Conservation (phyloP, 2,888 invertebrate genomes). For the Ypsolopha sequella region DNA sequence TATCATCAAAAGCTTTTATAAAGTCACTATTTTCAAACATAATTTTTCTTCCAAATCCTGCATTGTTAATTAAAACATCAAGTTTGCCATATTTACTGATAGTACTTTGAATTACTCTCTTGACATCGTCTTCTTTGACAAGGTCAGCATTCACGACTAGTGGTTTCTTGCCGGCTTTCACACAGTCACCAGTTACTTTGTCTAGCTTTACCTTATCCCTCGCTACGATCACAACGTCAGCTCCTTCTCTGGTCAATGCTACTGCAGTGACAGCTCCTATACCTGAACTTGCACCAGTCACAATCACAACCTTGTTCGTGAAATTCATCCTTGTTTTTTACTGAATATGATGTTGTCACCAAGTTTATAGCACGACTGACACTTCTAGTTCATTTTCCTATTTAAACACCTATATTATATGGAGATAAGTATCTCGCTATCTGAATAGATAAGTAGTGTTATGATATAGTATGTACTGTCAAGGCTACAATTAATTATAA, state of each 20-base stretch:
- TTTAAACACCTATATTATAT: too few relatives aligned
- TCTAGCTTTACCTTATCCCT: constrained; percentile 31
- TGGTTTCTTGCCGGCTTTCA: constrained; percentile 15
- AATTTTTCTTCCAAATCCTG: constrained; percentile 13
- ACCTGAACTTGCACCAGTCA: constrained; percentile 44
- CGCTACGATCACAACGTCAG: constrained; percentile 31
- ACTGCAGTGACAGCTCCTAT: constrained; percentile 33
- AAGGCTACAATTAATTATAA: too few relatives aligned
- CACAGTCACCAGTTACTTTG: constrained; percentile 24
- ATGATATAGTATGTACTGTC: too few relatives aligned
- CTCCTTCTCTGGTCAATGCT: constrained; percentile 29
- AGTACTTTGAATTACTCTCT: constrained; percentile 17
- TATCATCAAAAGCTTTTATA: constrained; percentile 22
- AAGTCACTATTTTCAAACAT: constrained; percentile 18
- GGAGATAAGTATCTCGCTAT: too few relatives aligned
- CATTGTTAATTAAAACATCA: constrained; percentile 28
- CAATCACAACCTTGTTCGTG: constrained; percentile 30
- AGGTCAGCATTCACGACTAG: constrained; percentile 23
- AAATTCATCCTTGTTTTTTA: constrained; percentile 25
- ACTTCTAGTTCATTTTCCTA: too few relatives aligned
- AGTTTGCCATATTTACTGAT: constrained; percentile 21
- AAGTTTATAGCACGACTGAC: too few relatives aligned
- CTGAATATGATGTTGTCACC: too few relatives aligned
- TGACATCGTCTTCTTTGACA: constrained; percentile 18
- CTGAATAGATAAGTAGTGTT: too few relatives aligned